Base-by-base conservation (phyloP, 2,797 vertebrate genomes). In the Fistularia commersonii region DNA sequence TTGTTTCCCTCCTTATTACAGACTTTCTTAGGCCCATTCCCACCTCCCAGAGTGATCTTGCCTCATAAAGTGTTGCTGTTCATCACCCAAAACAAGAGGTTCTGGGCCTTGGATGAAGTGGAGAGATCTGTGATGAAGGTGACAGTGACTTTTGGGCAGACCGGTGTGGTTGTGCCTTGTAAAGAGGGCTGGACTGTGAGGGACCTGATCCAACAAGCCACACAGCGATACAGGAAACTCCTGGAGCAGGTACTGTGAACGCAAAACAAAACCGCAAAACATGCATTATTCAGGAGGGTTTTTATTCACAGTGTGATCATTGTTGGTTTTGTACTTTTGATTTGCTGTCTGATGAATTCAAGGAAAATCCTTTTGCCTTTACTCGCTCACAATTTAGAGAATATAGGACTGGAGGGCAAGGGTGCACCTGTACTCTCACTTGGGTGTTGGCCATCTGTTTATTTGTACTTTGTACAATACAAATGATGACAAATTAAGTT, bases 91-190 rank as follows among this genome's bases (percentile, higher is more conserved):
- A 45, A 48, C 48, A 42, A 35, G 43, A 61, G 43, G 56, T 32
- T 33, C 57, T 11, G 39, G 15, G 1, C 32, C 47, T 79, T 77
- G 77, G 68, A 75, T 75, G 69, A 81, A 35, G 60, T 12, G 55
- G 59, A 66, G 6, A 37, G 31, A 3, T 12, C 32, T 8, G 57
- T 10, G 6, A 98, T 98, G 96, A 98, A 98, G 88, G 95, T 97
- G 82, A 98, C 96, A 0, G 95, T 98, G 61, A 93, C 88, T 23
- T 98, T 98, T 77, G 96, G 95, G 61, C 77, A 91, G 80, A 98
- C 93, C 0, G 91, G 93, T 46, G 95, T 98, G 72, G 95, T 98
- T 55, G 96, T 98, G 15, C 95, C 96, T 41, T 98, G 95, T 75
- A 94, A 93, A 72, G 91, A 95, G 9, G 95, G 94, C 8, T 94